Evolutionary conservation across 2,888 invertebrate species (phyloP).

Genomic region (Diadegma fenestrale): DNA sequence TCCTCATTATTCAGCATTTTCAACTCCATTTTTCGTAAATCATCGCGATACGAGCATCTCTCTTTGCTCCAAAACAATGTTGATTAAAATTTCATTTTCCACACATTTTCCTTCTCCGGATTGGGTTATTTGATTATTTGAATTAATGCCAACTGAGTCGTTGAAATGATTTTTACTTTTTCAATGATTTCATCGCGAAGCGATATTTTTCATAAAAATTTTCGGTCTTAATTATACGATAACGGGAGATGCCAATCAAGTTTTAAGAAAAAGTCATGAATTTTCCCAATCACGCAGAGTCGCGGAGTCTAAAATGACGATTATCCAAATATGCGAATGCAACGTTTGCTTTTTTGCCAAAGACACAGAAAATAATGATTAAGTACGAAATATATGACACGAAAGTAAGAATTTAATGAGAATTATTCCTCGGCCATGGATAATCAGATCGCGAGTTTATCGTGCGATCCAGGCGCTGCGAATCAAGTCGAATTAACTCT

Average conservation of each 20-base stretch:
- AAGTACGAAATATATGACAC: conserved; percentile 50
- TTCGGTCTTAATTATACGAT: not conserved
- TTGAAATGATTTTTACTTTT: not conserved
- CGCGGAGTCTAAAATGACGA: conserved; percentile 8
- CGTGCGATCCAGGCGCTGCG: conserved; percentile 32
- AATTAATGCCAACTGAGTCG: not conserved
- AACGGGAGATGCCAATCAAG: not conserved
- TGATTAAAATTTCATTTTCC: not conserved
- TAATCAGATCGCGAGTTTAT: conserved; percentile 48
- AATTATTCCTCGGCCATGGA: conserved; percentile 56
- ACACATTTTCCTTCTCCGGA: not conserved
- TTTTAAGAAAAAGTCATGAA: not conserved
- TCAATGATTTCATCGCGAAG: not conserved
- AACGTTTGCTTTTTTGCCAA: conserved; percentile 58
- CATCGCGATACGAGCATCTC: not conserved
- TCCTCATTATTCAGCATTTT: not conserved
- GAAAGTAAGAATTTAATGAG: conserved; percentile 63
- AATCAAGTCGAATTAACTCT: conserved; percentile 47
- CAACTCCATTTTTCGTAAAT: not conserved
- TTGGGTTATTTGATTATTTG: not conserved
- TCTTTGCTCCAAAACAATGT: not conserved
- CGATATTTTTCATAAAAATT: not conserved
- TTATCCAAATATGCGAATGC: conserved; percentile 38
- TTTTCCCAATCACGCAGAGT: conserved; percentile 21
- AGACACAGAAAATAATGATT: conserved; percentile 53